Evolutionary conservation across 2,888 invertebrate species (phyloP).

Genomic region (Cryptocheilus praepositus): DNA sequence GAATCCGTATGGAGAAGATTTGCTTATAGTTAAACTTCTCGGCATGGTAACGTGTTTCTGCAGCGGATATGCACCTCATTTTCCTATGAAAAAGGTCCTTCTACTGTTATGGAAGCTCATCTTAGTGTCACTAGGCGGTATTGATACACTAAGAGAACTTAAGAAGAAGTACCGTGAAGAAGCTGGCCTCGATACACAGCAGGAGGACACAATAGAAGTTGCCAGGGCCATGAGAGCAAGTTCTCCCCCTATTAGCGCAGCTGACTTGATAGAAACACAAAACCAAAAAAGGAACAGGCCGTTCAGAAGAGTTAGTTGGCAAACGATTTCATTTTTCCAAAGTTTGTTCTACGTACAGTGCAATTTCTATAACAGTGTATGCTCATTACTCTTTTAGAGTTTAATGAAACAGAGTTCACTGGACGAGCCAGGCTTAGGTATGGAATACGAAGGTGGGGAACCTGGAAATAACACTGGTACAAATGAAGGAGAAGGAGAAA

Average conservation of each 20-base stretch:
- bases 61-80: conserved; percentile 96
- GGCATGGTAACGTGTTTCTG: conserved; percentile 98
- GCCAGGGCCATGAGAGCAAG: conserved; percentile 95
- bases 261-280: conserved; percentile 91
- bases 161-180: conserved; percentile 84
- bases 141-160: conserved; percentile 85
- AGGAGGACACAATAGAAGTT: conserved; percentile 97
- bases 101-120: conserved; percentile 96
- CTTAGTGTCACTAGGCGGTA: conserved; percentile 93
- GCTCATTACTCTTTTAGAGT: conserved; percentile 75
- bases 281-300: conserved; percentile 85
- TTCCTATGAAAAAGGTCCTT: conserved; percentile 98
- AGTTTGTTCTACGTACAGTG: conserved; percentile 4
- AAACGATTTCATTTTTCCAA: conserved; percentile 8
- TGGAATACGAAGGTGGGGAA: conserved; percentile 64
- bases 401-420: conserved; percentile 95
- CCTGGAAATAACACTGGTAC: conserved; percentile 73
- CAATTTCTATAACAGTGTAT: background rate
- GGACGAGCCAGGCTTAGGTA: conserved; percentile 85
- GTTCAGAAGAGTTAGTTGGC: conserved; percentile 79
- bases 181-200: conserved; percentile 84
- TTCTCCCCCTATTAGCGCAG: conserved; percentile 94
- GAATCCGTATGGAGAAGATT: conserved; percentile 84
- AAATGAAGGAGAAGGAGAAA: conserved; percentile 76
- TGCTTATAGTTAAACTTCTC: conserved; percentile 91